Evolutionary conservation across 2,113 vertebrate genomes (phyloP).

Genomic region (Platichthys stellatus): DNA sequence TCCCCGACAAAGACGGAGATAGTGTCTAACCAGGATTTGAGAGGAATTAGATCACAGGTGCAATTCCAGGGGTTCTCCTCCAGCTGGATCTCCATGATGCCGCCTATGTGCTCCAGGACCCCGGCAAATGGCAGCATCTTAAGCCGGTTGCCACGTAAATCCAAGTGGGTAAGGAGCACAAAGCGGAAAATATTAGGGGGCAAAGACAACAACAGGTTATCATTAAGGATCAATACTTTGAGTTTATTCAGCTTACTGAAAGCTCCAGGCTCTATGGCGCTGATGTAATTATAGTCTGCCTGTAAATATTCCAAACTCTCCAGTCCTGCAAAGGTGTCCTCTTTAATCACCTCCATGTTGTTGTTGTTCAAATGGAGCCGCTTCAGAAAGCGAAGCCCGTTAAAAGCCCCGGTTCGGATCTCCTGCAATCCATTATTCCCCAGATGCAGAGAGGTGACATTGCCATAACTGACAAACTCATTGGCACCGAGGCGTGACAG

Average conservation of each 20-base stretch:
- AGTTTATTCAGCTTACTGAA: conserved; percentile 97
- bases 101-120: conserved; percentile 96
- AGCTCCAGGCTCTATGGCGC: conserved; percentile 91
- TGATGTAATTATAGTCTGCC: conserved; percentile 98
- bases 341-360: conserved; percentile 93
- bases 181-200: conserved; percentile 98
- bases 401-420: conserved; percentile 91
- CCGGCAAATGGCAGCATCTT: conserved; percentile 96
- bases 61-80: conserved; percentile 99
- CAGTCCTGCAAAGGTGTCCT: conserved; percentile 93
- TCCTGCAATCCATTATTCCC: conserved; percentile 98
- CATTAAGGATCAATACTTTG: conserved; percentile 98
- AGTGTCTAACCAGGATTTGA: conserved; percentile 97
- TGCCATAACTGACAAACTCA: conserved; percentile 95
- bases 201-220: conserved; percentile 94
- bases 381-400: conserved; percentile 91
- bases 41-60: conserved; percentile 94
- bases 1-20: conserved; percentile 97
- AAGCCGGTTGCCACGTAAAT: conserved; percentile 95
- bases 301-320: conserved; percentile 98
- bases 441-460: conserved; percentile 94
- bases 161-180: conserved; percentile 96
- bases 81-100: conserved; percentile 98
- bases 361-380: conserved; percentile 98
- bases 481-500: conserved; percentile 91